Percentiles rank a stretch among this genome's conserved stretches.
Conservation (phyloP, 2,888 invertebrate species). For the Achlya flavicornis region DNA sequence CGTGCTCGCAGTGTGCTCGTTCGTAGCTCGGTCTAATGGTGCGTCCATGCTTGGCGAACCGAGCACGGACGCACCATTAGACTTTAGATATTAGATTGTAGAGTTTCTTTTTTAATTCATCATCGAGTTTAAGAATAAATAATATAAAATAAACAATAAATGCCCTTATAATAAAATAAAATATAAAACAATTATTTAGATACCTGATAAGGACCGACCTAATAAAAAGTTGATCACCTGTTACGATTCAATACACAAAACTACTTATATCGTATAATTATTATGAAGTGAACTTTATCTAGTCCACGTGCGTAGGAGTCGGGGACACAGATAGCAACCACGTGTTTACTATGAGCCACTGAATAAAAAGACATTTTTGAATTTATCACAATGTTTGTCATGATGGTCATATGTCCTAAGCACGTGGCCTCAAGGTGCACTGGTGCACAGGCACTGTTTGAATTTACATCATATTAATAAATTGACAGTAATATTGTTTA, state of each 20-base stretch:
- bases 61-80: too few relatives aligned
- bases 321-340: neutral
- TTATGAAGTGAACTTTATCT: conserved; percentile 1
- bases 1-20: too few relatives aligned
- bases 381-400: neutral
- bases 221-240: neutral
- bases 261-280: neutral
- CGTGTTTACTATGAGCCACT: neutral
- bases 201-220: neutral
- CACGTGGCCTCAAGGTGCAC: neutral
- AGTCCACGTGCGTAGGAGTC: neutral
- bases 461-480: neutral
- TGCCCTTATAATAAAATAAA: too few relatives aligned
- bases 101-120: too few relatives aligned
- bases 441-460: neutral
- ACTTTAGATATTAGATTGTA: too few relatives aligned
- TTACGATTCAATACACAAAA: neutral
- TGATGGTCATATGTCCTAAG: neutral
- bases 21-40: too few relatives aligned
- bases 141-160: too few relatives aligned
- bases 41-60: too few relatives aligned
- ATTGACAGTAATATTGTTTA: too few relatives aligned
- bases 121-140: too few relatives aligned
- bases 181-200: too few relatives aligned
- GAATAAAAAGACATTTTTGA: neutral